These are phyloP conservation scores for Cryptus armator DNA, from an alignment of 2,888 invertebrate species.

Conservation along the genomic window DNA sequence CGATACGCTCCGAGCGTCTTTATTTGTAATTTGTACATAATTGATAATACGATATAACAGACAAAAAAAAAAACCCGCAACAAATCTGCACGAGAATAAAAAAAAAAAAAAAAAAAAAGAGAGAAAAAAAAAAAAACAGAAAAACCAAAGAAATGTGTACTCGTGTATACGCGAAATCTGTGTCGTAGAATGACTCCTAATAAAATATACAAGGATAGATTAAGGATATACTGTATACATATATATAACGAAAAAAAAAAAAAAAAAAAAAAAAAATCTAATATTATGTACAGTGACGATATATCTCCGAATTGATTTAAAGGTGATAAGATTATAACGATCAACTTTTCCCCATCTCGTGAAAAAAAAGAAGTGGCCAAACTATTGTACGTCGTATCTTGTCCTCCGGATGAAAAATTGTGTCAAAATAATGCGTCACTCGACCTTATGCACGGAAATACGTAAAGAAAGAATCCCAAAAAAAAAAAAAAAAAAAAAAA, in stretches of 20 bases:
- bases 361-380: neutral
- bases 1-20: conserved; percentile 51
- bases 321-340: conserved; percentile 49
- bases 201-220: conserved; percentile 47
- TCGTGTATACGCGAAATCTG: conserved; percentile 57
- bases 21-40: conserved; percentile 64
- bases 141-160: conserved; percentile 35
- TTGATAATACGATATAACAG: conserved; percentile 39
- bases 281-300: conserved; percentile 56
- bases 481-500: neutral
- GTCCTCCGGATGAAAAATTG: conserved; percentile 8
- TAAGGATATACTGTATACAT: conserved; percentile 46
- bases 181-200: conserved; percentile 62
- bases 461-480: neutral
- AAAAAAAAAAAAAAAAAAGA: neutral
- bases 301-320: conserved; percentile 59
- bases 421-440: conserved; percentile 11
- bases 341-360: neutral
- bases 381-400: conserved; percentile 33
- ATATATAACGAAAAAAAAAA: conserved; percentile 25
- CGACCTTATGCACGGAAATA: conserved; percentile 2
- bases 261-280: conserved; percentile 20
- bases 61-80: conserved; percentile 22
- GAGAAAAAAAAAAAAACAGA: conserved; percentile 53
- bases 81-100: conserved; percentile 26